A percentile compares a stretch with the other conserved stretches of the same genome.
phyloP scores from a whole-genome alignment of 2,113 vertebrate species.

The Platysternon megacephalum region DNA sequence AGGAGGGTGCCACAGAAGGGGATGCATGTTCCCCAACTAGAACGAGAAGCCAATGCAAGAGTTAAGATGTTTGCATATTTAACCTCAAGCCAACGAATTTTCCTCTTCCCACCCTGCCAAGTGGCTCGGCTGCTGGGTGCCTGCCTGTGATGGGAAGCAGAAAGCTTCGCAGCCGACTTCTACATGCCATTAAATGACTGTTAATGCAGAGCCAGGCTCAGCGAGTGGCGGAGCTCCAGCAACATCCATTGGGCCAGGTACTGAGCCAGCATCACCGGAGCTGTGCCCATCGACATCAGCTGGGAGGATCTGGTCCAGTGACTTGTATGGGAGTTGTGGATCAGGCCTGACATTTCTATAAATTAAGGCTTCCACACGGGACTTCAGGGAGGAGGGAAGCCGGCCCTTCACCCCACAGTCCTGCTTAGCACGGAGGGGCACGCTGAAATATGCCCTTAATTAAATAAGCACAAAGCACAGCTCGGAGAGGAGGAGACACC shows the following conservation, averaged over 20 bases:
- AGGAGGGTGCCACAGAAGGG: rapidly evolving
- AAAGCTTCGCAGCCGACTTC: not conserved
- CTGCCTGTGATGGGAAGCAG: not conserved
- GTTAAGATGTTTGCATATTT: not conserved
- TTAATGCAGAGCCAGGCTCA: not conserved
- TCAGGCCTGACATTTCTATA: not conserved
- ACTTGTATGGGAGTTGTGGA: not conserved
- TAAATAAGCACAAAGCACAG: not conserved
- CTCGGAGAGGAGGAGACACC: not conserved
- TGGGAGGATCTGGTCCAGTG: not conserved
- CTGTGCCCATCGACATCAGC: not conserved
- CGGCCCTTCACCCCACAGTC: not conserved
- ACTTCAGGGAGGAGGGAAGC: not conserved
- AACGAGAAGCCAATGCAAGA: no score
- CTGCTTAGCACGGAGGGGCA: not conserved
- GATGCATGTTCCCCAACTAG: rapidly evolving
- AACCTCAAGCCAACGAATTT: not conserved
- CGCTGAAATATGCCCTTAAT: not conserved
- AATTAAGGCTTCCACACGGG: no score
- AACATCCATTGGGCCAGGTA: not conserved
- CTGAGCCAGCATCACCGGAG: not conserved
- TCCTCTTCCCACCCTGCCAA: not conserved
- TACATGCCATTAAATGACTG: not conserved
- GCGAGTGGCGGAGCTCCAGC: not conserved
- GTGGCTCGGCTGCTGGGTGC: not conserved